Evolutionary conservation across 2,113 vertebrate species (phyloP).

Genomic region (Callopanchax toddi): DNA sequence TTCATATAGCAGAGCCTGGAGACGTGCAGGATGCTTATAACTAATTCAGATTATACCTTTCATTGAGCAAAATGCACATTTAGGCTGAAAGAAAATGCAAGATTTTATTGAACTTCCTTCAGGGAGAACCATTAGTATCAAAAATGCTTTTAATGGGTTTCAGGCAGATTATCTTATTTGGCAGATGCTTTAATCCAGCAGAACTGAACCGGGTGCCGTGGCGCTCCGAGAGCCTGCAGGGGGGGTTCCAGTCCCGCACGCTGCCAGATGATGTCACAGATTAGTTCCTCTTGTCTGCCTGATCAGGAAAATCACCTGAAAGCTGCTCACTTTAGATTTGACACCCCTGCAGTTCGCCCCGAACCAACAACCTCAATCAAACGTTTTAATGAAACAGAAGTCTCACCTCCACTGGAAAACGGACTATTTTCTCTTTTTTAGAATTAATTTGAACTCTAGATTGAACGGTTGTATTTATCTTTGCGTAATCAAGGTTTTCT

Average conservation of each 20-base stretch:
- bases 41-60: too few relatives aligned
- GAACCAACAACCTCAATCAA: constrained; percentile 8
- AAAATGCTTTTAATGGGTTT: constrained; percentile 17
- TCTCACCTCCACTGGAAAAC: too few relatives aligned
- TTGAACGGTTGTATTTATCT: too few relatives aligned
- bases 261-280: constrained; percentile 12
- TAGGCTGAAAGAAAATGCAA: not conserved
- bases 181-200: constrained; percentile 28
- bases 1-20: not conserved
- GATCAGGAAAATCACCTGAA: constrained; percentile 34
- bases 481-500: too few relatives aligned
- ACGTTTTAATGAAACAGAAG: not conserved
- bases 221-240: constrained; percentile 11
- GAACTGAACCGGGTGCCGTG: constrained; percentile 4
- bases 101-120: not conserved
- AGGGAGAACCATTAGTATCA: not conserved
- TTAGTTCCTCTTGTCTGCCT: constrained; percentile 30
- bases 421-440: too few relatives aligned
- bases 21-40: constrained; percentile 14
- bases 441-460: too few relatives aligned
- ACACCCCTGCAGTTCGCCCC: not conserved
- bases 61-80: constrained; percentile 49
- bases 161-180: constrained; percentile 8
- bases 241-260: constrained; percentile 24
- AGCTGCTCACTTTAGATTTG: constrained; percentile 2